Percentiles rank a stretch among this genome's conserved stretches.
These are phyloP conservation scores for Cotesia congregata DNA, from an alignment of 2,888 invertebrate genomes.

Conservation along the genomic window DNA sequence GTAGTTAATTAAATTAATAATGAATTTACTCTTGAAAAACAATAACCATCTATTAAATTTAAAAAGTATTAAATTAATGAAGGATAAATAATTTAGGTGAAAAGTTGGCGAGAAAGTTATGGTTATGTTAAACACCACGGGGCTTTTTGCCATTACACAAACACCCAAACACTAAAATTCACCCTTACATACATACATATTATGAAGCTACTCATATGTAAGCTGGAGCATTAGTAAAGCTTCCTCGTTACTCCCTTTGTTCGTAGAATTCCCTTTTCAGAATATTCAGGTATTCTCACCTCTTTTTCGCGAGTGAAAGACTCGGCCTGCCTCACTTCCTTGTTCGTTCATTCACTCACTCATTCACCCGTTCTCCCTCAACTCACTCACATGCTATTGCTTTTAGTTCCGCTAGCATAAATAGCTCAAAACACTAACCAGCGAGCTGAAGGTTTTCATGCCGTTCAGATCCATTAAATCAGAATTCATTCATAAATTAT, in stretches of 20 bases:
- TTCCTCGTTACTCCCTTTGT: constrained; percentile 7
- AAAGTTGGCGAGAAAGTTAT: constrained; percentile 7
- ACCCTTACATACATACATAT: not conserved
- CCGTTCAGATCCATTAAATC: constrained; percentile 55
- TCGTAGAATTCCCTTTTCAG: not conserved
- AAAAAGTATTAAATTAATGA: constrained; percentile 5
- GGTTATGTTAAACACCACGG: constrained; percentile 11
- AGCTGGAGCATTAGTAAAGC: not conserved
- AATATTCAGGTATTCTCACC: not conserved
- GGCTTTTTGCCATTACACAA: not conserved
- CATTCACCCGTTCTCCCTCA: constrained; percentile 27
- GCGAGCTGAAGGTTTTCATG: constrained; percentile 40
- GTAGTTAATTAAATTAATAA: not conserved
- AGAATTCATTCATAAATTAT: constrained; percentile 61
- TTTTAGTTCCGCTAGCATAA: constrained; percentile 38
- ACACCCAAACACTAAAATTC: not conserved
- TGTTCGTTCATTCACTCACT: constrained; percentile 28
- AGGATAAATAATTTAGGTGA: constrained; percentile 17
- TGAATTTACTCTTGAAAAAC: not conserved
- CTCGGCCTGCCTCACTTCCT: constrained; percentile 32
- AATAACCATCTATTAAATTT: not conserved
- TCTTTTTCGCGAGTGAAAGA: constrained; percentile 6
- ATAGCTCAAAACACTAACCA: constrained; percentile 48
- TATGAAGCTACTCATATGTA: not conserved
- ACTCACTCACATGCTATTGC: constrained; percentile 39